phyloP scores from a whole-genome alignment of 2,888 invertebrate species.

The Drosophila rubida region DNA sequence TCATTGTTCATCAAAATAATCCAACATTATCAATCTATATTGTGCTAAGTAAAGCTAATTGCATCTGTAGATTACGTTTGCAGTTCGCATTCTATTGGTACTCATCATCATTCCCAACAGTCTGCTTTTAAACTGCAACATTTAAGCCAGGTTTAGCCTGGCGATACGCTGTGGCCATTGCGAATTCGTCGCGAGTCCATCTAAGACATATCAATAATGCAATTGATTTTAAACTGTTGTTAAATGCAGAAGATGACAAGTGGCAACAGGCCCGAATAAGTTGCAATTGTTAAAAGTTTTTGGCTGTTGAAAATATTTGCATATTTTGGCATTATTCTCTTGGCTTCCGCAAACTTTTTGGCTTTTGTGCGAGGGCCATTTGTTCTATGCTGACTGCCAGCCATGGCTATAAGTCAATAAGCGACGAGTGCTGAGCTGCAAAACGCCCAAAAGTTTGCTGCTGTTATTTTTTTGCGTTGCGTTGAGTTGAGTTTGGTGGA shows the following conservation, averaged over 20 bases:
- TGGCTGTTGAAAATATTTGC: constrained; percentile 65
- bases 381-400: constrained; percentile 36
- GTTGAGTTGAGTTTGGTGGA: too few species aligned
- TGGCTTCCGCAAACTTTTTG: constrained; percentile 43
- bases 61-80: too few species aligned
- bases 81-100: background rate
- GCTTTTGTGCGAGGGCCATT: constrained; percentile 49
- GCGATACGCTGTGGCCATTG: constrained; percentile 1
- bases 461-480: too few species aligned
- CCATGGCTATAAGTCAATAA: constrained; percentile 69
- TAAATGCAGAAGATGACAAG: constrained; percentile 58
- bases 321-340: constrained; percentile 50
- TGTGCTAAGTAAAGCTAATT: too few species aligned
- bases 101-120: too few species aligned
- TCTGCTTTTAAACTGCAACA: background rate
- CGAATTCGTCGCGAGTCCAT: constrained; percentile 38
- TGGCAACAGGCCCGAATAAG: constrained; percentile 46
- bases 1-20: constrained; percentile 13
- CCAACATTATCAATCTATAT: constrained; percentile 1
- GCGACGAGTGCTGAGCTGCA: constrained; percentile 73
- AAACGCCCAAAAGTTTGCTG: constrained; percentile 59
- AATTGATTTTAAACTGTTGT: constrained; percentile 77
- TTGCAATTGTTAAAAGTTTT: constrained; percentile 66
- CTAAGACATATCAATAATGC: constrained; percentile 66
- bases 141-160: background rate